These are phyloP conservation scores for Petrocephalus sullivani DNA, from an alignment of 2,797 vertebrate genomes.

Conservation along the genomic window DNA sequence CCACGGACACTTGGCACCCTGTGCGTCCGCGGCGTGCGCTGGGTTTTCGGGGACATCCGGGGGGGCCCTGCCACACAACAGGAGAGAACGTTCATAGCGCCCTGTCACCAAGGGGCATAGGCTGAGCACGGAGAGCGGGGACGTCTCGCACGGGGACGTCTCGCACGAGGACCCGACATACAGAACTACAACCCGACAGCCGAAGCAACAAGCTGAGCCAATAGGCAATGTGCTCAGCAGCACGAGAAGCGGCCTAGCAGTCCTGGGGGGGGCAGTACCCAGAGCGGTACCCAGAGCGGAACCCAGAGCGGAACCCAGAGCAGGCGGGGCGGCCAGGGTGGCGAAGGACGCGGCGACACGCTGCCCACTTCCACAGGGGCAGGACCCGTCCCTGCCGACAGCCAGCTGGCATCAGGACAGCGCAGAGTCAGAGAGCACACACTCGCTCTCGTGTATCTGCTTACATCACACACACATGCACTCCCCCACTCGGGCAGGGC, in stretches of 20 bases:
- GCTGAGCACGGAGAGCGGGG: not conserved
- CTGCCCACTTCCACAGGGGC: not conserved
- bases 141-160: not conserved
- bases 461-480: not conserved
- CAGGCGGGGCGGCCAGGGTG: not conserved
- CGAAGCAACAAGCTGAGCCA: not conserved
- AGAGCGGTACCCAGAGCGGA: not conserved
- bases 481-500: not conserved
- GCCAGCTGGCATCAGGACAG: not conserved
- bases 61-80: slow-evolving; percentile 74
- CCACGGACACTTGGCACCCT: slow-evolving; percentile 84
- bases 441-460: too few species aligned
- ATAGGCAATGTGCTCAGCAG: not conserved
- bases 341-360: not conserved
- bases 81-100: not conserved
- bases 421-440: not conserved
- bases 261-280: not conserved
- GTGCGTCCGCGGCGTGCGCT: slow-evolving; percentile 89
- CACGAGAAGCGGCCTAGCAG: not conserved
- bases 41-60: slow-evolving; percentile 98
- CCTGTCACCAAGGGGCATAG: not conserved
- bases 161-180: not conserved
- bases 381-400: not conserved
- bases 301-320: not conserved
- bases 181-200: not conserved